Evolutionary conservation across 1,140 invertebrate species (phyloP), one percentile per base, ranked within the genome.

Genomic region (Caligus rogercresseyi): DNA sequence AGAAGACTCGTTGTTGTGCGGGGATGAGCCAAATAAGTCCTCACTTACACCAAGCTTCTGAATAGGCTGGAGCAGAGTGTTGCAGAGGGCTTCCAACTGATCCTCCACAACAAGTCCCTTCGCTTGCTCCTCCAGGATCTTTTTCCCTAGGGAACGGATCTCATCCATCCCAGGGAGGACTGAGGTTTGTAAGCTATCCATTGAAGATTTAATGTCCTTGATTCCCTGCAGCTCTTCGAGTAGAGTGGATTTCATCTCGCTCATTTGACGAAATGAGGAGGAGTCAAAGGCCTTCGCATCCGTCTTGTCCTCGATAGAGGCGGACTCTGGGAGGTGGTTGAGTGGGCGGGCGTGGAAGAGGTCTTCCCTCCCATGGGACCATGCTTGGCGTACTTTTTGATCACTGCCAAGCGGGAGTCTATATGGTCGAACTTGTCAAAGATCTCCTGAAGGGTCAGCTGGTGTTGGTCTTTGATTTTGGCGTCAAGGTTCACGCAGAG

Each of bases 331-430:
- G 19, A 56, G n/a, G 15, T n/a, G 20, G 16, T 20, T n/a, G 2
- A 25, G 15, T 18, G 54, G 20, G 24, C 54, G n/a, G 2, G 20
- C 15, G 20, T 56, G 15, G 54, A 20, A 21, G 18, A 21, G 16
- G 54, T n/a, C 7, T 43, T 43, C 31, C 7, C 20, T n/a, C 3
- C 15, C 2, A 25, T 1, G 4, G 54, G 54, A 21, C 54, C 54
- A 56, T 56, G 54, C 16, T 56, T 56, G 16, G 54, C 54, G 20
- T 56, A 56, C 54, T 56, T 56, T 13, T 25, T 20, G 24, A 56
- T 56, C 19, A 56, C 54, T 20, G 54, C 54, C 18, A 56, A 16
- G 24, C 54, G 54, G 20, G n/a, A 15, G 24, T 56, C 54, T 23
- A 56, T 56, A 25, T 20, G 20, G n/a, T 56, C 54, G 20, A 56